Conservation (phyloP, 1,140 invertebrate species). For the Venturia canescens region DNA sequence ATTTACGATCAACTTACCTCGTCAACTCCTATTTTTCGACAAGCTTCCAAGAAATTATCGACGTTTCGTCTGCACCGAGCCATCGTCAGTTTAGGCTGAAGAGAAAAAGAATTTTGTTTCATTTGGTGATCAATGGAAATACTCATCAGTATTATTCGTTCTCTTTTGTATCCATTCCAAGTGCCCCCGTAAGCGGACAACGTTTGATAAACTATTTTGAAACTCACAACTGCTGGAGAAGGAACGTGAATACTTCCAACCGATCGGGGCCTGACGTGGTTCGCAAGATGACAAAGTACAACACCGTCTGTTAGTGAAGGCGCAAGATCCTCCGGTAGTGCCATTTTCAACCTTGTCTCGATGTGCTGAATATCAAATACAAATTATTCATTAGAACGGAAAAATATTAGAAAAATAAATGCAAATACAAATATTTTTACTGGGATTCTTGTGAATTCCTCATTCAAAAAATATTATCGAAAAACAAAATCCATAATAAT, state of each 20-base stretch:
- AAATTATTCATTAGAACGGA: slow-evolving; percentile 44
- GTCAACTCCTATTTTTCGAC: slow-evolving; percentile 93
- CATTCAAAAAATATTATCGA: too few relatives aligned
- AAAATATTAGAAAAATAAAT: slow-evolving; percentile 37
- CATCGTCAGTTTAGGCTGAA: slow-evolving; percentile 94
- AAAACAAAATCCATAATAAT: too few relatives aligned
- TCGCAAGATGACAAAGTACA: slow-evolving; percentile 94
- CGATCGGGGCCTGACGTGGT: slow-evolving; percentile 91
- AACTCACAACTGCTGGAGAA: slow-evolving; percentile 92
- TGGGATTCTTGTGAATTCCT: too few relatives aligned
- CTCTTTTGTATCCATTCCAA: too few relatives aligned
- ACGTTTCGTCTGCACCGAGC: slow-evolving; percentile 95
- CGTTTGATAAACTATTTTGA: background rate
- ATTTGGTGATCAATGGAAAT: background rate
- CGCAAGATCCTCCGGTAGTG: slow-evolving; percentile 91
- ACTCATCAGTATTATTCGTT: background rate
- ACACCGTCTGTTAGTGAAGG: slow-evolving; percentile 93
- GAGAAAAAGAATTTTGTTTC: slow-evolving; percentile 48
- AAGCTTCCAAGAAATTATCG: slow-evolving; percentile 96
- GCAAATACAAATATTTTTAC: too few relatives aligned
- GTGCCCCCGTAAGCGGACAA: too few relatives aligned
- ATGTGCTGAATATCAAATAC: slow-evolving; percentile 84
- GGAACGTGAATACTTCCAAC: slow-evolving; percentile 96
- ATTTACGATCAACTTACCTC: slow-evolving; percentile 83
- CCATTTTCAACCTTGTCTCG: slow-evolving; percentile 92